Evolutionary conservation across 92 coral and sea anemone species (phyloP).

Genomic region (Bergia sp.): DNA sequence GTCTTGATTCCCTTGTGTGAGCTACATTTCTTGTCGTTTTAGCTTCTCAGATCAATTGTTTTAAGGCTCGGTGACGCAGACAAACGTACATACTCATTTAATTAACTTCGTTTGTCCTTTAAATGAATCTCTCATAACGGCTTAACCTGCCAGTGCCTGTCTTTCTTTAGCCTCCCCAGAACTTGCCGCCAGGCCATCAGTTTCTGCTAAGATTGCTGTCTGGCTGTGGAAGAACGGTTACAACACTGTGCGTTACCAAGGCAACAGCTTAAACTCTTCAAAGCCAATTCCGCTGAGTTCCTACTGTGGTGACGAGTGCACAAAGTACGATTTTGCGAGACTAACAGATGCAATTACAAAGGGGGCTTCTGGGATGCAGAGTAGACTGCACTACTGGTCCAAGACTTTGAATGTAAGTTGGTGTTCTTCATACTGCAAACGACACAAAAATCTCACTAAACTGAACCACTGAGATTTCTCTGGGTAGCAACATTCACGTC

Average conservation of each 20-base stretch:
- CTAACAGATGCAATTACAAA: slow-evolving; percentile 54
- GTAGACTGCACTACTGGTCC: slow-evolving; percentile 53
- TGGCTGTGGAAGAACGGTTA: slow-evolving; percentile 79
- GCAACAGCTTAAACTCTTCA: neutral
- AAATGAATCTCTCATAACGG: no score
- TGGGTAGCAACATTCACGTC: neutral
- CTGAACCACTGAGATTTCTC: neutral
- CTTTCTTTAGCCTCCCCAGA: slow-evolving; percentile 58
- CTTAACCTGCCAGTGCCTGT: neutral
- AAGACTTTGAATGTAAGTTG: slow-evolving; percentile 47
- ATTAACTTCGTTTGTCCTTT: no score
- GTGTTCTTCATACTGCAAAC: neutral
- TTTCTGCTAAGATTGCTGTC: slow-evolving; percentile 53
- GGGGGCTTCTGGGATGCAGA: slow-evolving; percentile 13
- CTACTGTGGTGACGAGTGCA: slow-evolving; percentile 41
- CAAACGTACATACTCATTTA: no score
- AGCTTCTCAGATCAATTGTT: no score
- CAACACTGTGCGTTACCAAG: slow-evolving; percentile 39
- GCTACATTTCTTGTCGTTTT: no score
- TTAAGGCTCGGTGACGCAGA: no score
- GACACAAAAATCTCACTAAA: neutral
- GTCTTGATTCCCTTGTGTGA: no score
- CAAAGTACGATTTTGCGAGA: slow-evolving; percentile 61
- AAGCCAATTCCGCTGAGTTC: slow-evolving; percentile 46
- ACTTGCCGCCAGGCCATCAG: slow-evolving; percentile 64